Evolutionary conservation across 2,797 vertebrate species (phyloP).

Genomic region (Mastacembelus armatus): DNA sequence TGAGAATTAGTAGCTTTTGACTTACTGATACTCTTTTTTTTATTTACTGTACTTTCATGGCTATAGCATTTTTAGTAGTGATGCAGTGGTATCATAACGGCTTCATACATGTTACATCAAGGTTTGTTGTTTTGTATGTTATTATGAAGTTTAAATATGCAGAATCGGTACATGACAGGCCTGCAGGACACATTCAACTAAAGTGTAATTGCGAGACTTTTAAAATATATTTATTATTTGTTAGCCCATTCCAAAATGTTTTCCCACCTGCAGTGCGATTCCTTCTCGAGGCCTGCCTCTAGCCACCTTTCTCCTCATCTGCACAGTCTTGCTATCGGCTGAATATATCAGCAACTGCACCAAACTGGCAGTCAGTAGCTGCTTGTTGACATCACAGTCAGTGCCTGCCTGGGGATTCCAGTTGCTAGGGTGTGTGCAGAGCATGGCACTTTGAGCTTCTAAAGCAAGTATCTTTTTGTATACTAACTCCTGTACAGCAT

Average conservation of each 20-base stretch:
- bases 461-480: slow-evolving; percentile 59
- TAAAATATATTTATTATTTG: not conserved
- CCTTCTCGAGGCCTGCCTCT: slow-evolving; percentile 13
- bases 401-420: slow-evolving; percentile 57
- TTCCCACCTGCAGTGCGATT: slow-evolving; percentile 6
- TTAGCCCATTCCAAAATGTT: not conserved
- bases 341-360: slow-evolving; percentile 58
- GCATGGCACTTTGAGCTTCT: slow-evolving; percentile 50
- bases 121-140: not conserved
- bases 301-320: slow-evolving; percentile 33
- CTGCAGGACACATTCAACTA: too few relatives aligned
- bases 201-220: too few relatives aligned
- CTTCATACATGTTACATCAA: not conserved
- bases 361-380: slow-evolving; percentile 67
- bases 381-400: slow-evolving; percentile 66
- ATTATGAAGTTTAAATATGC: not conserved
- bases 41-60: too few relatives aligned
- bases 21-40: not conserved
- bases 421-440: slow-evolving; percentile 65
- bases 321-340: slow-evolving; percentile 43
- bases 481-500: slow-evolving; percentile 37
- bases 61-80: too few relatives aligned
- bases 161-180: not conserved
- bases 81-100: not conserved
- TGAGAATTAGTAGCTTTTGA: not conserved